A percentile compares a stretch with the other conserved stretches of the same genome.
Evolutionary conservation across 2,888 invertebrate species (phyloP).

Genomic region (Eupithecia centaureata): DNA sequence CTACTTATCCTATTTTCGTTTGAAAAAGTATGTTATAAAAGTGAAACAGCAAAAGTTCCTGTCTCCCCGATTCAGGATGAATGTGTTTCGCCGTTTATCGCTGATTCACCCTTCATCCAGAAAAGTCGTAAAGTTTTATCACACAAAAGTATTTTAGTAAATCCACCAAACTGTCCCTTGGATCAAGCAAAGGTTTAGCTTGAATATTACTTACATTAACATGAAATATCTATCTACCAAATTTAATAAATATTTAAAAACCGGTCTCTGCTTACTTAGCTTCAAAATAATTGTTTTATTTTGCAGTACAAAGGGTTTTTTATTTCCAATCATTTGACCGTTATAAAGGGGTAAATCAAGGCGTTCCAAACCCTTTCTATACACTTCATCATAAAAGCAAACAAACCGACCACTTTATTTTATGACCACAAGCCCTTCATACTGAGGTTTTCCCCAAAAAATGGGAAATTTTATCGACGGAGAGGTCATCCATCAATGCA

Average conservation of each 20-base stretch:
- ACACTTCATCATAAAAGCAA: conserved; percentile 42
- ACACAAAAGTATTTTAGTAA: conserved; percentile 51
- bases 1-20: no score
- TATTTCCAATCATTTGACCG: conserved; percentile 23
- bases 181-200: conserved; percentile 43
- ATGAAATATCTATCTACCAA: neutral
- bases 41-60: neutral
- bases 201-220: conserved; percentile 17
- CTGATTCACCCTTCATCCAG: conserved; percentile 54
- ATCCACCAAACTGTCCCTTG: conserved; percentile 48
- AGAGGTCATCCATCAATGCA: conserved; percentile 75
- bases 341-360: conserved; percentile 21
- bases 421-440: conserved; percentile 39
- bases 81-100: conserved; percentile 35
- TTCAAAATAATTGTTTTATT: conserved; percentile 1
- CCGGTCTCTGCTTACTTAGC: neutral
- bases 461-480: conserved; percentile 64
- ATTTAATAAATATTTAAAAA: neutral
- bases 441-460: conserved; percentile 60
- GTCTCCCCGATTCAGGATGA: neutral
- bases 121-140: conserved; percentile 71
- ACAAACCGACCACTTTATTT: conserved; percentile 46
- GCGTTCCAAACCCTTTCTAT: conserved; percentile 37
- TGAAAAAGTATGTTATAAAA: no score
- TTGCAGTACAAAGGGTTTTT: neutral